A percentile compares a stretch with the other conserved stretches of the same genome.
These are phyloP conservation scores for Cyphomyrus plagiostoma DNA, from an alignment of 2,113 vertebrate species.

Conservation along the genomic window DNA sequence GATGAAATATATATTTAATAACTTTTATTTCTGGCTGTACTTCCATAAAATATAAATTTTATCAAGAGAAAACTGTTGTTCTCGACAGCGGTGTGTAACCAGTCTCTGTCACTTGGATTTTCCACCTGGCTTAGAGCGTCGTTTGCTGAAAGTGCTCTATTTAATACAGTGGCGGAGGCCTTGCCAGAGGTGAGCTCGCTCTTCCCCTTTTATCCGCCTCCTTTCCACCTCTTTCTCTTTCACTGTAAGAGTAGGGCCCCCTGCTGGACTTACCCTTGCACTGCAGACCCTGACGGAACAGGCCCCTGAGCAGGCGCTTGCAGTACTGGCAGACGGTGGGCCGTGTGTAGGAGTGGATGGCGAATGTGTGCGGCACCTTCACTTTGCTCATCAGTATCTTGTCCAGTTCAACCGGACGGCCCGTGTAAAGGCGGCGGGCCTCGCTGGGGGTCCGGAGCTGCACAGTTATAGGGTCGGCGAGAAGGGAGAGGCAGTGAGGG, in stretches of 20 bases:
- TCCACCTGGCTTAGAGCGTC: not conserved
- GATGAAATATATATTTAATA: not conserved
- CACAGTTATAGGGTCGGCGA: not conserved
- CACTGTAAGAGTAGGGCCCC: not conserved
- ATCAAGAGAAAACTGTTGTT: not conserved
- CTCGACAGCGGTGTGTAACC: not conserved
- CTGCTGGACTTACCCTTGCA: conserved; percentile 70
- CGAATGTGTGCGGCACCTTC: conserved; percentile 84
- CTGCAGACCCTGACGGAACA: conserved; percentile 83
- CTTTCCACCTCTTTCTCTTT: not conserved
- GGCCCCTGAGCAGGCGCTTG: conserved; percentile 78
- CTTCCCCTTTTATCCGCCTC: not conserved
- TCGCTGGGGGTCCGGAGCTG: conserved; percentile 64
- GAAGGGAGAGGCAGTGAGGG: not conserved
- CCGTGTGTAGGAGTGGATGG: conserved; percentile 79
- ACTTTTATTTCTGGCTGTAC: not conserved
- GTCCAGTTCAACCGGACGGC: conserved; percentile 79
- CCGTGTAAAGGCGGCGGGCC: conserved; percentile 72
- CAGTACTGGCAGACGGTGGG: conserved; percentile 86
- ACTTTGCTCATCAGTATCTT: conserved; percentile 82
- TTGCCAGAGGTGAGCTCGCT: not conserved
- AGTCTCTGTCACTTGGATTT: not conserved
- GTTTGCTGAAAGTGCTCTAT: not conserved
- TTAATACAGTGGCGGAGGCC: not conserved
- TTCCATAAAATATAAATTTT: not conserved